Base-by-base conservation (phyloP, 2,888 invertebrate species). In the Asteroscopus sphinx region DNA sequence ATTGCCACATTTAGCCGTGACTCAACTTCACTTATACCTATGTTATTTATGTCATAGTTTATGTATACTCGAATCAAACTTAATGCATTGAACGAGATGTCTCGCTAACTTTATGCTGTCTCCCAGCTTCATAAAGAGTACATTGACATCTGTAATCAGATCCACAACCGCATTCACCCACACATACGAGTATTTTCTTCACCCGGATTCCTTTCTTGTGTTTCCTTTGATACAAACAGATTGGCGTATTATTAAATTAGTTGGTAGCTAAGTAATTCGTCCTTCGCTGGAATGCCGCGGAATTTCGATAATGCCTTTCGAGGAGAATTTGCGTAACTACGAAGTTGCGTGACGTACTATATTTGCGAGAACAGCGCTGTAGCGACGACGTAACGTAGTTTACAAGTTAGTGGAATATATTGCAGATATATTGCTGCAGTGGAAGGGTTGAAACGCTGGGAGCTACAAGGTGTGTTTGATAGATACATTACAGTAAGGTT, bases 281-380 rank as follows among this genome's bases (percentile, higher is more conserved):
- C 58, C 49, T 58, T 60, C 52, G 44, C 41, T 33, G 52, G 53
- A 67, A 67, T 40, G 40, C 56, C 25, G 45, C 45, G 57, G 60
- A 49, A 68, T 68, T 56, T 72, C 56, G 64, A 59, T 39, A 54
- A 60, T 40, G 49, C 42, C 46, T 32, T 52, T 56, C 48, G 44
- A 6, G 8, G 56, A 41, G 58, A 60, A 68, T 68, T 68, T 62
- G 68, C 59, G 68, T 73, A 70, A 70, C 51, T 54, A 61, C 26
- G 9, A 12, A 40, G 45, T 68, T 58, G 72, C 72, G 72, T 72
- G 72, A 17, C 8, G 26, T n/a, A 12, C 11, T 11, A 30, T 54
- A 57, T 51, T 56, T 37, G 52, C 40, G 45, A 54, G 48, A 55
- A 53, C 49, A 33, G 36, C 28, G 44, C 39, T 26, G 49, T 45